Evolutionary conservation across 1,140 invertebrate species (phyloP).

Genomic region (Chymomyza costata): DNA sequence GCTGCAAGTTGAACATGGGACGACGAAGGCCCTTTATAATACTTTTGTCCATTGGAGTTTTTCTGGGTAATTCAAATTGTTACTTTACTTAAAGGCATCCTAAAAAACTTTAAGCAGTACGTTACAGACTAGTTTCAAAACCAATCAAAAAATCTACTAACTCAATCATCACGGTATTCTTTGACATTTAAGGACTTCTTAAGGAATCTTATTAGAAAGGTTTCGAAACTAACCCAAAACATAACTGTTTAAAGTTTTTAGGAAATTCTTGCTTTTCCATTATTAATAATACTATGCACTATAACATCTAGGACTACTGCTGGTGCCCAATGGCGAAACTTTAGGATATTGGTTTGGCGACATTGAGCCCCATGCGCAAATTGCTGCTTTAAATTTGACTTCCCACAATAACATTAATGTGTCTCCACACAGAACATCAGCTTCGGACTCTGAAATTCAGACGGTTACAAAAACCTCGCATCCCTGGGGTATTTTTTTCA

Average conservation of each 20-base stretch:
- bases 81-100: too few relatives aligned
- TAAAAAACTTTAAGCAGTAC: too few relatives aligned
- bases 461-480: conserved; percentile 77
- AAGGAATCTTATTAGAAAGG: too few relatives aligned
- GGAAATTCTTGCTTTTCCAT: background rate
- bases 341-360: conserved; percentile 90
- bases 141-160: too few relatives aligned
- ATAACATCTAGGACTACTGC: conserved; percentile 84
- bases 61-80: conserved; percentile 85
- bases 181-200: too few relatives aligned
- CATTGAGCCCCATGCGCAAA: conserved; percentile 67
- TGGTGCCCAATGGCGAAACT: conserved; percentile 93
- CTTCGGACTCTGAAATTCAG: conserved; percentile 44
- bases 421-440: conserved; percentile 73
- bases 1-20: conserved; percentile 87
- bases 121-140: too few relatives aligned
- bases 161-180: too few relatives aligned
- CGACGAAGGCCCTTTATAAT: conserved; percentile 94
- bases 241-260: conserved; percentile 16
- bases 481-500: conserved; percentile 93
- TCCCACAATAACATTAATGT: conserved; percentile 67
- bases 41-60: conserved; percentile 90
- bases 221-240: too few relatives aligned
- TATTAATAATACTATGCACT: too few relatives aligned
- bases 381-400: conserved; percentile 45